Conservation (phyloP, 2,797 vertebrate genomes). For the Aulostomus chinensis region DNA sequence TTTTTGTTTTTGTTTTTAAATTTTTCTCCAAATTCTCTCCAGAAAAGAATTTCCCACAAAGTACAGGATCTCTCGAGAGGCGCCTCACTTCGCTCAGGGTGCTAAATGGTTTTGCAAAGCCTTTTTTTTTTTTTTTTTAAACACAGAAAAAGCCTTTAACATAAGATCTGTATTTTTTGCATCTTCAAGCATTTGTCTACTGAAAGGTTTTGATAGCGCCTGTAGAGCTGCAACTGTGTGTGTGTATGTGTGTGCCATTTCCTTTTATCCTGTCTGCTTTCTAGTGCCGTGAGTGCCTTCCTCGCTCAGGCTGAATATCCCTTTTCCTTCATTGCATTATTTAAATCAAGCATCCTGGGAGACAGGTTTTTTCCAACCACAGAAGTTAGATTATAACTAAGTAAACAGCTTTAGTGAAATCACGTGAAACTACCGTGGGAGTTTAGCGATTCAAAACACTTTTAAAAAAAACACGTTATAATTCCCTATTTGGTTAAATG, state of each 20-base stretch:
- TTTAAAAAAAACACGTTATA: no score
- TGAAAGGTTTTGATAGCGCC: constrained; percentile 29
- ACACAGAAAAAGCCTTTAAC: no score
- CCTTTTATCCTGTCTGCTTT: constrained; percentile 27
- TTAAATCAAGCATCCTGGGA: constrained; percentile 44
- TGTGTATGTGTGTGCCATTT: neutral
- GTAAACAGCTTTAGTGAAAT: no score
- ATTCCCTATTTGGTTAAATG: no score
- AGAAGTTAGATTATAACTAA: constrained; percentile 16
- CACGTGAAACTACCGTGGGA: no score
- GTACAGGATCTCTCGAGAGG: constrained; percentile 18
- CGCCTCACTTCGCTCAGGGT: constrained; percentile 15
- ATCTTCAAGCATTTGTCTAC: constrained; percentile 22
- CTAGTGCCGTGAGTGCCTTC: no score
- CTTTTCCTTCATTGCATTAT: constrained; percentile 44
- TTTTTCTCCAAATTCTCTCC: neutral
- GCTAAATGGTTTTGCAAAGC: constrained; percentile 51
- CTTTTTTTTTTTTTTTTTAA: constrained; percentile 17
- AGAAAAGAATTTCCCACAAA: constrained; percentile 13
- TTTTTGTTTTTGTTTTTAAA: no score
- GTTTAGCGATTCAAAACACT: no score
- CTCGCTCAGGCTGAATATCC: constrained; percentile 21
- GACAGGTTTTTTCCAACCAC: constrained; percentile 2
- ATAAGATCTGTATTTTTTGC: constrained; percentile 15
- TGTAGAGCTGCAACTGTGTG: constrained; percentile 12